Evolutionary conservation across 2,888 invertebrate species (phyloP).

Genomic region (Torymus tubicola): DNA sequence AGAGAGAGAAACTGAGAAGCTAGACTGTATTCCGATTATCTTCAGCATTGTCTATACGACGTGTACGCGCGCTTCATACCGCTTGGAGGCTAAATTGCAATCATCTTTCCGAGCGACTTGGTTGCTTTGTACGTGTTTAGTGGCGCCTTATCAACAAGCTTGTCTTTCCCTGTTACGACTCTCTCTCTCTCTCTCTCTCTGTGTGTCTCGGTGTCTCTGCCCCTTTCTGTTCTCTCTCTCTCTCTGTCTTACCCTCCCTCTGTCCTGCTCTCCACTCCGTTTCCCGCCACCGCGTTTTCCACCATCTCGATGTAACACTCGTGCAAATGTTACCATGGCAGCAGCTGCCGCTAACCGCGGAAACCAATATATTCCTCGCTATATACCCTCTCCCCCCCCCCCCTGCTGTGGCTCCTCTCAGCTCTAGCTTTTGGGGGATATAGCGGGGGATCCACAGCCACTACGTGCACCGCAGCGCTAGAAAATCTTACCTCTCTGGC

Average conservation of each 20-base stretch:
- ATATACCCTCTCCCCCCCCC: not conserved
- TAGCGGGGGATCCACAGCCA: too few relatives aligned
- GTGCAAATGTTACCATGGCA: constrained; percentile 46
- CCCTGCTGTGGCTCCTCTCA: not conserved
- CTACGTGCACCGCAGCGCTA: too few relatives aligned
- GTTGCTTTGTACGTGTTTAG: constrained; percentile 52
- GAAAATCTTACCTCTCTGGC: not conserved
- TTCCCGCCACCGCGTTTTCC: too few relatives aligned
- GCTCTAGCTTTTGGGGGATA: constrained; percentile 25
- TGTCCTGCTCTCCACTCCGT: not conserved
- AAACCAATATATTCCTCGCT: constrained; percentile 55
- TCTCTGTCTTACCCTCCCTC: constrained; percentile 18
- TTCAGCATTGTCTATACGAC: constrained; percentile 32
- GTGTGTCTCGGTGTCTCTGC: not conserved
- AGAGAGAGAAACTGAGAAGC: too few relatives aligned
- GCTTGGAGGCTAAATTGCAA: constrained; percentile 38
- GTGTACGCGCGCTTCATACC: not conserved
- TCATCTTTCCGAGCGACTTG: constrained; percentile 53
- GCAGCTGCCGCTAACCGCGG: constrained; percentile 60
- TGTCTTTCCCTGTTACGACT: constrained; percentile 45
- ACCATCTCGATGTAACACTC: too few relatives aligned
- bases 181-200: constrained; percentile 24
- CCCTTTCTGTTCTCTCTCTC: constrained; percentile 39
- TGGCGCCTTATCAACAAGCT: constrained; percentile 37
- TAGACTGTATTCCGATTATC: constrained; percentile 17